A percentile compares a stretch with the other conserved stretches of the same genome.
These are phyloP conservation scores for Erebia aethiops DNA, from an alignment of 2,888 invertebrate genomes.

Conservation along the genomic window DNA sequence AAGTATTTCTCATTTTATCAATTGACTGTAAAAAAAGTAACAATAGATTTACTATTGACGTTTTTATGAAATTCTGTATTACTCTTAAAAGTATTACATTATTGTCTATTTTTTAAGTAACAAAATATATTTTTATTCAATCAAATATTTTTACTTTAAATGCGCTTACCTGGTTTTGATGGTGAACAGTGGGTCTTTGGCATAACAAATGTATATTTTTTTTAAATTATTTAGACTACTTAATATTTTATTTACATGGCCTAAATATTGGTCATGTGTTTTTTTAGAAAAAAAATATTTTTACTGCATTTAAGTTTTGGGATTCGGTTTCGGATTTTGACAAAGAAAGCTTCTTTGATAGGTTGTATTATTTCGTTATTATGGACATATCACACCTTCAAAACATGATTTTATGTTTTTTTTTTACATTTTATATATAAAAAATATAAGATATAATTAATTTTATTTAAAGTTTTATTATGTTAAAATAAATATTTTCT, in stretches of 20 bases:
- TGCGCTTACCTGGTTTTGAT: constrained; percentile 29
- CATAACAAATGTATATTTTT: not conserved
- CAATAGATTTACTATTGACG: no score
- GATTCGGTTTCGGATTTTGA: not conserved
- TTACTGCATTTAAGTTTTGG: no score
- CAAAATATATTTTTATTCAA: not conserved
- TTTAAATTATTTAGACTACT: not conserved
- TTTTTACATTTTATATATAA: no score
- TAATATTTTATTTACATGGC: not conserved
- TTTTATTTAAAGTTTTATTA: no score
- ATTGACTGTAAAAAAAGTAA: not conserved
- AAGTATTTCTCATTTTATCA: not conserved
- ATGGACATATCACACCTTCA: not conserved
- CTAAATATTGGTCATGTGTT: no score
- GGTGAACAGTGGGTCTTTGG: constrained; percentile 11
- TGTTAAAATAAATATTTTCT: no score
- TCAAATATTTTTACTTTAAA: not conserved
- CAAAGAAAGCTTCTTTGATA: not conserved
- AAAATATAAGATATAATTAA: no score
- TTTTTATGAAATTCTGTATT: not conserved
- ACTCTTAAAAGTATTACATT: not conserved
- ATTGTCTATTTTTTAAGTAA: not conserved
- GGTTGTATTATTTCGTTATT: not conserved
- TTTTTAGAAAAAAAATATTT: not conserved
- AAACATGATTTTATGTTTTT: not conserved